Evolutionary conservation across 2,113 vertebrate species (phyloP), one percentile per base, ranked within the genome.

Genomic region (Syrrhaptes paradoxus): DNA sequence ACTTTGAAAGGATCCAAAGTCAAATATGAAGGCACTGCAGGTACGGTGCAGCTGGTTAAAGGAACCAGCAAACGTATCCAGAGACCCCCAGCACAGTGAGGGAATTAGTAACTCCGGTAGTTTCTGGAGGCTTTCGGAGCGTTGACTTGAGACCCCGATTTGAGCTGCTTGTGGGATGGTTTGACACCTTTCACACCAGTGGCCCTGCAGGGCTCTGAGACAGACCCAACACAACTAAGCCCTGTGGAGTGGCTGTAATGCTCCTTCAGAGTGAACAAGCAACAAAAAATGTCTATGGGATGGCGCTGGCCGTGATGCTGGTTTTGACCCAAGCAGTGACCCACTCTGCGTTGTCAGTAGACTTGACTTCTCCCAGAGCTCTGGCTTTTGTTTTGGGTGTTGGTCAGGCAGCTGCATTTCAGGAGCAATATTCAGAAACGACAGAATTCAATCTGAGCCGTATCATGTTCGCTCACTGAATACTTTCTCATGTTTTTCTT

Each of bases 31-130:
- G 16, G 46, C 8, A 5, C 17, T 59, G 31, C 13, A 46, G 36
- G 43, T 62, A n/a, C 20, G 15, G 52, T 38, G 13, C 36, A 65
- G 29, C 6, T 16, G 13, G 46, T 25, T 73, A 4, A 19, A 58
- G 80, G 8, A 87, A 41, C n/a, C 41, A 63, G 22, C 48, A 70
- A 57, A 31, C n/a, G 3, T 9, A 46, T 11, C 71, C 48, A 16
- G 58, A 67, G 38, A 19, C 36, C 10, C 25, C 68, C 71, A 65
- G 18, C 9, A 14, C 29, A 41, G 22, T 0, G 0, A 72, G 34
- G 28, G 54, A 88, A 63, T 10, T 11, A 68, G 45, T n/a, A 54
- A 26, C 17, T 76, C 43, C 6, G 1, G 38, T 57, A 24, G 51
- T 43, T 74, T 78, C 32, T 75, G 67, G 31, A 25, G 49, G 18